These are phyloP conservation scores for Tretioscincus oriximinensis DNA, from an alignment of 2,113 vertebrate genomes.

Conservation along the genomic window DNA sequence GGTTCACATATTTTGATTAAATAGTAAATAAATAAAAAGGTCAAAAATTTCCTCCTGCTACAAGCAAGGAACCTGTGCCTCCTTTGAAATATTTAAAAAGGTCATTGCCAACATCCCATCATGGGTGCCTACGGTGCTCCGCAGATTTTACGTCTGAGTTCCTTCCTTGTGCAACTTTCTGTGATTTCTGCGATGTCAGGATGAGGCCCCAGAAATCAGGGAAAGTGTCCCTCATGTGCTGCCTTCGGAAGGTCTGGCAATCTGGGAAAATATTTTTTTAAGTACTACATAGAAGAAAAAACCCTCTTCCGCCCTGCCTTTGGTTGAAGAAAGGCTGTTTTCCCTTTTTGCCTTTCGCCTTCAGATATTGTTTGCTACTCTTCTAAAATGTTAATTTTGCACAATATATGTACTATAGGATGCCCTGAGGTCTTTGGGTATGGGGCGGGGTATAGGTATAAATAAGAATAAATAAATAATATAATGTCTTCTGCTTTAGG, in stretches of 20 bases:
- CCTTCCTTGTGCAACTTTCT: background rate
- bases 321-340: background rate
- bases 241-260: background rate
- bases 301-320: background rate
- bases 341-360: too few relatives aligned
- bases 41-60: background rate
- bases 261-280: background rate
- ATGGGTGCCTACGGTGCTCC: background rate
- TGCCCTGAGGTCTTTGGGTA: too few relatives aligned
- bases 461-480: too few relatives aligned
- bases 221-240: background rate
- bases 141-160: background rate
- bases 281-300: background rate
- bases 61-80: conserved; percentile 29
- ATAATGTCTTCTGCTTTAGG: too few relatives aligned
- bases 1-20: conserved; percentile 34
- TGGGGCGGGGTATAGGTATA: too few relatives aligned
- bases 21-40: conserved; percentile 23
- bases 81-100: conserved; percentile 21
- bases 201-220: background rate
- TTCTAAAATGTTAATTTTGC: too few relatives aligned
- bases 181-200: background rate
- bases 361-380: too few relatives aligned
- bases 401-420: too few relatives aligned
- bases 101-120: conserved; percentile 27